These are phyloP conservation scores for Catostylus mosaicus DNA, from an alignment of 30 jellyfish, hydroid and myxozoan species.

Conservation along the genomic window DNA sequence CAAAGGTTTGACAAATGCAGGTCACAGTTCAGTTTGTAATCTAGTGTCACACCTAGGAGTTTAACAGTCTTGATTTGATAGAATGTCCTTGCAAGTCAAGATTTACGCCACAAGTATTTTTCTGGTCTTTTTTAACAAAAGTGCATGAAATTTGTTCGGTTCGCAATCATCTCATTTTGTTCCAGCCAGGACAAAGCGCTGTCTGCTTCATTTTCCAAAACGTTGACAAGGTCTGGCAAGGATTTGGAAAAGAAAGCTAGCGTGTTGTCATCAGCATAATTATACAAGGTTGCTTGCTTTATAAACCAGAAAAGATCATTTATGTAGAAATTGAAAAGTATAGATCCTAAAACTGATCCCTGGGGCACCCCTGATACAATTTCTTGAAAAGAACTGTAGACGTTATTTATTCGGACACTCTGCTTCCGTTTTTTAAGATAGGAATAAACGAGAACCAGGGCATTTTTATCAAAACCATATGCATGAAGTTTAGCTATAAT, in stretches of 20 bases:
- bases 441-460: no score
- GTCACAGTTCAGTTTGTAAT: conserved; percentile 14
- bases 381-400: neutral
- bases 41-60: no score
- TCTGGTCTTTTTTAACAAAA: conserved; percentile 11
- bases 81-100: conserved; percentile 3
- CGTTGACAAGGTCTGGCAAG: conserved; percentile 23
- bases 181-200: conserved; percentile 37
- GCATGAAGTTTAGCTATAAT: conserved; percentile 22
- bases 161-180: conserved; percentile 31
- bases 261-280: conserved; percentile 38
- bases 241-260: no score
- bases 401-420: no score
- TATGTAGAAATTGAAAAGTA: conserved; percentile 21
- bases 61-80: neutral
- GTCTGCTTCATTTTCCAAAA: conserved; percentile 39
- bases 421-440: no score
- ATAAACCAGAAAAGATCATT: neutral
- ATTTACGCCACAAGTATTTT: conserved; percentile 20
- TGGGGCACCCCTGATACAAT: neutral
- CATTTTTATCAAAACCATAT: neutral
- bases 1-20: conserved; percentile 29
- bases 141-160: conserved; percentile 45
- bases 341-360: conserved; percentile 16
- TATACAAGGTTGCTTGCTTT: conserved; percentile 6